Conservation (phyloP, 2,797 vertebrate genomes). For the Pipistrellus pipistrellus region DNA sequence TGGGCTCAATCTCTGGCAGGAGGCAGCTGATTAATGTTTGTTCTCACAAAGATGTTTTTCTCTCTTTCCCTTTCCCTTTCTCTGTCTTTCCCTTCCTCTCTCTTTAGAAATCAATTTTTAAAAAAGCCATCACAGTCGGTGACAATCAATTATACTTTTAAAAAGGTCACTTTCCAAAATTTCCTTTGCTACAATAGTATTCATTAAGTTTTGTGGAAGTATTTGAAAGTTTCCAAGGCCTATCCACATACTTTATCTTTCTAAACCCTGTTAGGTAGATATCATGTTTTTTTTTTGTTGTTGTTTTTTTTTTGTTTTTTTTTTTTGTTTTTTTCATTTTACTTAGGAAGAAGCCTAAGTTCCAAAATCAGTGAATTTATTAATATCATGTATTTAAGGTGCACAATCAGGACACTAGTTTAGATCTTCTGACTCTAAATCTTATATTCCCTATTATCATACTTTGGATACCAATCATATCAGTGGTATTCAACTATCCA, state of each 20-base stretch:
- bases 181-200: constrained; percentile 25
- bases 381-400: constrained; percentile 35
- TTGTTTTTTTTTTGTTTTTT: neutral
- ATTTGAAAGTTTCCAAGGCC: constrained; percentile 21
- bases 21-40: too few species aligned
- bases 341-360: constrained; percentile 25
- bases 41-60: too few species aligned
- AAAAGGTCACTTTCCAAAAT: constrained; percentile 7
- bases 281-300: neutral
- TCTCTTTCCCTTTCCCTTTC: too few species aligned
- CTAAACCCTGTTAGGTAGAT: neutral
- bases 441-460: neutral
- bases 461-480: constrained; percentile 1
- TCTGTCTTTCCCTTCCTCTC: too few species aligned
- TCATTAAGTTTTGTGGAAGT: neutral
- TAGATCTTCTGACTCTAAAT: neutral
- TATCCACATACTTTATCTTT: neutral
- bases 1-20: too few species aligned
- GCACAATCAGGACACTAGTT: neutral
- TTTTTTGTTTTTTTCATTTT: neutral
- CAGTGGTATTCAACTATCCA: constrained; percentile 24
- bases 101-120: too few species aligned
- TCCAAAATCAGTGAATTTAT: constrained; percentile 25
- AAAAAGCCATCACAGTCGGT: neutral
- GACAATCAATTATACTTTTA: constrained; percentile 32